Conservation (phyloP, 2,113 vertebrate species). For the Rhadina sibilatrix region DNA sequence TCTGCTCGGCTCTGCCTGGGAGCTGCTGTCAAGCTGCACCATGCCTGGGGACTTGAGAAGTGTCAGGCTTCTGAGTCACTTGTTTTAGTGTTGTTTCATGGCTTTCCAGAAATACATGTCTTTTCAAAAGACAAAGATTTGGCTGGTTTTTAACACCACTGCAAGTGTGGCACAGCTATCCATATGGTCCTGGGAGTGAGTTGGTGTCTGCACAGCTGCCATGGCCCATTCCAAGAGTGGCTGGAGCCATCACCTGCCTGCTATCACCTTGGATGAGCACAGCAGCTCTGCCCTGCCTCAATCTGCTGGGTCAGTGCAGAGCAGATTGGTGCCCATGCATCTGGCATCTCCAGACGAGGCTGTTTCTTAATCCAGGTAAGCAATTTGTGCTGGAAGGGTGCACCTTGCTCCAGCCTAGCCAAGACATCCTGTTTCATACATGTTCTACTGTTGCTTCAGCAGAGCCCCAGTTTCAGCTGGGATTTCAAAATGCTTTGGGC, state of each 20-base stretch:
- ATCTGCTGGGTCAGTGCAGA: background rate
- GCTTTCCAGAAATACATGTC: background rate
- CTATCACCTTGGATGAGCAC: background rate
- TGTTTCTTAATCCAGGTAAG: background rate
- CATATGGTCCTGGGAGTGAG: fast-evolving
- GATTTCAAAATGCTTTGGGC: background rate
- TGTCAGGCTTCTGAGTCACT: background rate
- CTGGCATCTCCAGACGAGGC: fast-evolving
- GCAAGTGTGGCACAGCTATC: background rate
- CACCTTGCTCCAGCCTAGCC: background rate
- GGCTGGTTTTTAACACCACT: background rate
- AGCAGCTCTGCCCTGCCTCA: fast-evolving
- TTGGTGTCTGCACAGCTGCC: background rate
- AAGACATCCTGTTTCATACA: background rate
- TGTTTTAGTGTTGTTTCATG: background rate
- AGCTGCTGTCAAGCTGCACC: background rate
- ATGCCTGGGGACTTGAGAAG: background rate
- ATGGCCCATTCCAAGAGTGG: background rate
- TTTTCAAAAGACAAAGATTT: background rate
- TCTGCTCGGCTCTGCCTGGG: background rate
- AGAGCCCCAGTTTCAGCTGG: background rate
- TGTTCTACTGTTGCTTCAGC: background rate
- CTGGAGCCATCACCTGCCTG: background rate
- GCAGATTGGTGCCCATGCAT: fast-evolving
- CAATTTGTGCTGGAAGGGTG: background rate